phyloP scores from a whole-genome alignment of 2,888 invertebrate species.

The Mythimna ferrago region DNA sequence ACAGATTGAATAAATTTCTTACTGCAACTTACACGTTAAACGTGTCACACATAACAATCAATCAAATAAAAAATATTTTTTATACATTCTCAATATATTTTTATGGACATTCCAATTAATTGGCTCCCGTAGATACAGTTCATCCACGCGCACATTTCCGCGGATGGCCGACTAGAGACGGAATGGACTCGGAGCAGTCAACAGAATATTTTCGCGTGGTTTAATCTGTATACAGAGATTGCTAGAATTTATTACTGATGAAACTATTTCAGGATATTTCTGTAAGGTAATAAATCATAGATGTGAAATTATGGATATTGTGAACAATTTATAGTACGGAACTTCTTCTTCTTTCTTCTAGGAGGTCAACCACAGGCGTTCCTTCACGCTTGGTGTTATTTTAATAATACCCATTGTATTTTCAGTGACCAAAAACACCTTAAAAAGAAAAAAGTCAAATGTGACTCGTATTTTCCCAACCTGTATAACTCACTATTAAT shows the following conservation, averaged over 20 bases:
- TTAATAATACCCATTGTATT: no score
- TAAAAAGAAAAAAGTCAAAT: no score
- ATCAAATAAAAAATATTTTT: not conserved
- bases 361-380: no score
- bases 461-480: no score
- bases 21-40: no score
- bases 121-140: not conserved
- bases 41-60: not conserved
- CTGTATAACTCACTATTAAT: no score
- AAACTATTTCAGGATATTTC: not conserved
- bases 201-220: constrained; percentile 33
- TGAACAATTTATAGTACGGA: not conserved
- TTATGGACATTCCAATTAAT: constrained; percentile 11
- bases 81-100: constrained; percentile 1
- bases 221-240: constrained; percentile 18
- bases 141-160: constrained; percentile 45
- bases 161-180: constrained; percentile 16
- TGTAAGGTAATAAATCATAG: not conserved
- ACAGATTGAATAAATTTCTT: no score
- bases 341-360: no score
- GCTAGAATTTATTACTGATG: constrained; percentile 13
- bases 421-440: no score
- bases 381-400: no score
- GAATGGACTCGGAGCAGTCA: constrained; percentile 3
- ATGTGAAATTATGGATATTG: not conserved